Conservation (phyloP, 2,888 invertebrate genomes). For the Cordilura impudica region DNA sequence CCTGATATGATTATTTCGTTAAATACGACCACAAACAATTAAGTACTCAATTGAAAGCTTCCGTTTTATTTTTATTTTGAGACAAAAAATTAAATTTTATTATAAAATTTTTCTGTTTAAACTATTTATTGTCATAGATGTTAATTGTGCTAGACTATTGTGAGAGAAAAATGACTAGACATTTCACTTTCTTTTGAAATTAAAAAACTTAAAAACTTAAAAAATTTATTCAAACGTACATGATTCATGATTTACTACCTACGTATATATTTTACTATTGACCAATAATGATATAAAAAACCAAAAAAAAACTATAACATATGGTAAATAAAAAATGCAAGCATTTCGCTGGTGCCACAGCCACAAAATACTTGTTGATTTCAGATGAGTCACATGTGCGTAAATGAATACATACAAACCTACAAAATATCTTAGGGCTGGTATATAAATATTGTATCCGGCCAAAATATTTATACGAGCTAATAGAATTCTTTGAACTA, state of each 20-base stretch:
- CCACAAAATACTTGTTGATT: neutral
- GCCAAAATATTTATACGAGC: neutral
- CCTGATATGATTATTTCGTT: no score
- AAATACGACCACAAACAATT: neutral
- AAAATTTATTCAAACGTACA: neutral
- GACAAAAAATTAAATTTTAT: slow-evolving; percentile 22
- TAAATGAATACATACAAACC: neutral
- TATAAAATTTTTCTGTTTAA: neutral
- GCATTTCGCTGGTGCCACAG: neutral
- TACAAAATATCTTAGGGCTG: no score
- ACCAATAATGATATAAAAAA: neutral
- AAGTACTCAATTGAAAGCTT: slow-evolving; percentile 20
- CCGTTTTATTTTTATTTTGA: slow-evolving; percentile 27
- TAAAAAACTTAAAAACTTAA: slow-evolving; percentile 1
- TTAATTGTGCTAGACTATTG: neutral
- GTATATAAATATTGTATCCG: no score
- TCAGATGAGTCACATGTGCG: neutral
- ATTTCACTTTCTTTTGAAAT: slow-evolving; percentile 54
- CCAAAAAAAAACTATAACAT: no score
- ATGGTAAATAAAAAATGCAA: neutral
- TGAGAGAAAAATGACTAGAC: slow-evolving; percentile 9
- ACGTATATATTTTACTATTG: neutral
- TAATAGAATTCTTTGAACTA: neutral
- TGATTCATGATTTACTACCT: neutral
- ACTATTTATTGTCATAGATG: neutral